A percentile compares a stretch with the other conserved stretches of the same genome.
These are phyloP conservation scores for Colletes latitarsis DNA, from an alignment of 1,140 invertebrate species.

Conservation along the genomic window DNA sequence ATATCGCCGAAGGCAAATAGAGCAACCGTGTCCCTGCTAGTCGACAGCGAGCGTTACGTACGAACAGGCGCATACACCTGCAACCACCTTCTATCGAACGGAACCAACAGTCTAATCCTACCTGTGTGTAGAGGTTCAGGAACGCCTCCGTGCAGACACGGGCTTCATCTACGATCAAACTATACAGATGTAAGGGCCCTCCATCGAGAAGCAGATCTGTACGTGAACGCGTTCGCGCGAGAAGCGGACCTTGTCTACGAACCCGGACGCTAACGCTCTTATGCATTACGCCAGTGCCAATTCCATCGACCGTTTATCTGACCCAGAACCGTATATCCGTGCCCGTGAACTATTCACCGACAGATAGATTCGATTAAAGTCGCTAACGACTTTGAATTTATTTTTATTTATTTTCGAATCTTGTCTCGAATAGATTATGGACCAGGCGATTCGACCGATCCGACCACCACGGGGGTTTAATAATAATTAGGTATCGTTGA, in stretches of 20 bases:
- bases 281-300: constrained; percentile 44
- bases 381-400: not conserved
- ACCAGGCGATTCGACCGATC: too few relatives aligned
- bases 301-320: constrained; percentile 48
- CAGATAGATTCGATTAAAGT: not conserved
- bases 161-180: constrained; percentile 5
- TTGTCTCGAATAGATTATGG: too few relatives aligned
- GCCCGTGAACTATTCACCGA: constrained; percentile 49
- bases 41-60: not conserved
- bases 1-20: constrained; percentile 1
- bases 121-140: constrained; percentile 5
- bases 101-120: not conserved
- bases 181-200: constrained; percentile 7
- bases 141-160: constrained; percentile 8
- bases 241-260: constrained; percentile 60
- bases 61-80: not conserved
- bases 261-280: constrained; percentile 65
- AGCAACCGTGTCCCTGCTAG: not conserved
- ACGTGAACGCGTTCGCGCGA: constrained; percentile 16
- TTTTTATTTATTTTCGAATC: constrained; percentile 14
- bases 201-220: constrained; percentile 49
- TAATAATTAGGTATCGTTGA: too few relatives aligned
- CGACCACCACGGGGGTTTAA: too few relatives aligned
- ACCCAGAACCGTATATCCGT: constrained; percentile 58
- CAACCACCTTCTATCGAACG: not conserved